Base-by-base conservation (phyloP, 2,797 vertebrate genomes). In the Tragelaphus oryx region DNA sequence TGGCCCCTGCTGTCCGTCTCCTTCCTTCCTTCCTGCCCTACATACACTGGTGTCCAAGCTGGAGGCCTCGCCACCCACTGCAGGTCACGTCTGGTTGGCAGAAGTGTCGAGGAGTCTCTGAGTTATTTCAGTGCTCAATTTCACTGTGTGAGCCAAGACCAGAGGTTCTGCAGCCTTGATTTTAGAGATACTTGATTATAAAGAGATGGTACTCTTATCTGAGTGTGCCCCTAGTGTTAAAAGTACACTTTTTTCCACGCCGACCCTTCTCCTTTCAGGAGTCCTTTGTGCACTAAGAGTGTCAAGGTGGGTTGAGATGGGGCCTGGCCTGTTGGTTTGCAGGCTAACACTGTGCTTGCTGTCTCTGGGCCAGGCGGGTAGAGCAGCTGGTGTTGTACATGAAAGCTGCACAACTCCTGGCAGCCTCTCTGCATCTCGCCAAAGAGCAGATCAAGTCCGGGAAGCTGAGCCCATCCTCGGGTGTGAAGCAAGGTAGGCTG, bases 361-460 rank as follows among this genome's bases (percentile, higher is more conserved):
- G 24, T 92, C 80, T 96, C 62, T 5, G 6, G 30, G 37, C 41
- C 98, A 99, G 99, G 98, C 99, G 99, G 98, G 99, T 99, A 96
- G 99, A 99, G 96, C 99, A 99, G 98, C 98, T 99, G 98, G 99
- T 99, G 93, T 98, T 99, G 75, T 99, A 99, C 95, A 99, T 99
- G 99, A 99, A 99, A 98, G 99, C 99, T 0, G 99, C 99, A 26
- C 99, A 99, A 98, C 98, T 99, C 65, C 98, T 99, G 33, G 99
- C 99, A 0, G 99, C 99, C 20, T 99, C 99, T 50, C 98, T 99
- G 96, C 99, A 99, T 96, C 98, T 99, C 92, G 99, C 99, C 97
- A 99, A 99, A 98, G 99, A 99, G 89, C 99, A 99, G 98, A 99
- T 99, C 97, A 99, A 99, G 97, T 99, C 99, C 0, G 99, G 99